A percentile compares a stretch with the other conserved stretches of the same genome.
These are phyloP conservation scores for Crypturellus undulatus DNA, from an alignment of 2,113 vertebrate species.

Conservation along the genomic window DNA sequence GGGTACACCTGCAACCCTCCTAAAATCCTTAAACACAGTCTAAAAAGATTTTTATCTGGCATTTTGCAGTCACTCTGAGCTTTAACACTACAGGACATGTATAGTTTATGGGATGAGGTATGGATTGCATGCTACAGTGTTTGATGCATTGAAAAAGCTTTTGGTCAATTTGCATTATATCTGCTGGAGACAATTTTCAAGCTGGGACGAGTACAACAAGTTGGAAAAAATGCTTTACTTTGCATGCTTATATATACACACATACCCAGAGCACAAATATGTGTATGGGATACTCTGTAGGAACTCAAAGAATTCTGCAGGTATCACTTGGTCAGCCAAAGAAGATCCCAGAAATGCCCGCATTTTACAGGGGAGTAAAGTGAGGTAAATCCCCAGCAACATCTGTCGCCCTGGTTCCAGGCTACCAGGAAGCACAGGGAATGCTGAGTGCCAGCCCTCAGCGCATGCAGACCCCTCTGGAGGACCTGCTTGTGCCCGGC, in stretches of 20 bases:
- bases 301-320: neutral
- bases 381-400: neutral
- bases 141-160: neutral
- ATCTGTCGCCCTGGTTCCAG: neutral
- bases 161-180: neutral
- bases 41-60: neutral
- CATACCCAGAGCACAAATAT: neutral
- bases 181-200: constrained; percentile 31
- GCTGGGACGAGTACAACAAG: neutral
- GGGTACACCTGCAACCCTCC: neutral
- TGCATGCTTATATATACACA: neutral
- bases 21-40: neutral
- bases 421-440: neutral
- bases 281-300: neutral
- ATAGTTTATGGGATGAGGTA: neutral
- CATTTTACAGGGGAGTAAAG: neutral
- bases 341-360: neutral
- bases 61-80: neutral
- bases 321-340: neutral
- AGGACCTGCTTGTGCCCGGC: neutral
- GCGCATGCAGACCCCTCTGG: neutral
- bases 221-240: constrained; percentile 36
- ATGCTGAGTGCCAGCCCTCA: neutral
- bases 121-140: neutral
- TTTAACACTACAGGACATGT: neutral